A percentile compares a stretch with the other conserved stretches of the same genome.
These are phyloP conservation scores for Orthonychiurus folsomi DNA, from an alignment of 2,888 invertebrate species.

Conservation along the genomic window DNA sequence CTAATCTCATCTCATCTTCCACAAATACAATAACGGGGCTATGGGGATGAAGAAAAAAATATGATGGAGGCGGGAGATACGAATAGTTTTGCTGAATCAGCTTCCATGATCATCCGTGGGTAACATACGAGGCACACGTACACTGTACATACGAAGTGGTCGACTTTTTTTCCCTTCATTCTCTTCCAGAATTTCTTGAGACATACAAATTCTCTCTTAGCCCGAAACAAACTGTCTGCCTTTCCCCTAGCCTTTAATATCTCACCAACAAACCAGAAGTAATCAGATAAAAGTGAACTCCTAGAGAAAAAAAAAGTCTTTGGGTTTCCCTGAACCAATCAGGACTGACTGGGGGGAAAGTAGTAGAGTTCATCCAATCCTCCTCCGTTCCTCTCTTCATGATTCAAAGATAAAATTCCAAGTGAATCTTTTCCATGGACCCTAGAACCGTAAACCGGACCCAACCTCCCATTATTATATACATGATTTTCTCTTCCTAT, in stretches of 20 bases:
- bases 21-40: not conserved
- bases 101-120: not conserved
- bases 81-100: not conserved
- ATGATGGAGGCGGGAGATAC: no score
- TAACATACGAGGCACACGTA: no score
- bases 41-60: not conserved
- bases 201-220: not conserved
- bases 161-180: no score
- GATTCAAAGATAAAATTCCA: not conserved
- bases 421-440: not conserved
- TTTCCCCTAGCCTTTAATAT: not conserved
- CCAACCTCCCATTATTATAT: no score
- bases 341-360: no score
- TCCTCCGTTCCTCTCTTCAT: not conserved
- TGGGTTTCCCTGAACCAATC: no score
- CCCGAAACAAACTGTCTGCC: not conserved
- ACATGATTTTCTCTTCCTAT: not conserved
- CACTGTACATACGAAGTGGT: no score
- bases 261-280: slow-evolving; percentile 1
- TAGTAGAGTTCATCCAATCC: no score
- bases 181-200: no score
- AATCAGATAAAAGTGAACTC: slow-evolving; percentile 1
- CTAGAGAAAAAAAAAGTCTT: not conserved
- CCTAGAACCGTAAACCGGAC: no score
- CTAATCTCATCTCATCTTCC: not conserved